Evolutionary conservation across 2,888 invertebrate genomes (phyloP), one percentile per base, ranked within the genome.

Genomic region (Sthenelais limicola): DNA sequence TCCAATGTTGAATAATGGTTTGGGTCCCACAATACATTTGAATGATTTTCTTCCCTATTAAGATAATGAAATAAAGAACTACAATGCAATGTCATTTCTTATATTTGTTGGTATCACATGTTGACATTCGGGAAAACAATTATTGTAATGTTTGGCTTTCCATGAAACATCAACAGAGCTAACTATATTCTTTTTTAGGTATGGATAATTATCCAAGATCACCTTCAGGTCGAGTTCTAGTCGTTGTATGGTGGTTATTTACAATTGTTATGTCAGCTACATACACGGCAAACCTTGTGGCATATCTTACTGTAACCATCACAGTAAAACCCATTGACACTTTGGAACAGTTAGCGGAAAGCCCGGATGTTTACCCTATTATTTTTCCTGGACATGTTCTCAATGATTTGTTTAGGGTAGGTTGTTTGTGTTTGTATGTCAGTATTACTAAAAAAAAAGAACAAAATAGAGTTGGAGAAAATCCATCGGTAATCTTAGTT

Each of bases 241-340:
- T 62, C 3, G 62, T 35, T 9, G 35, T 62, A 9, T 62, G 62
- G 62, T 62, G 62, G 62, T 24, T 62, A 28, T 62, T 62, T 43
- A 62, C 62, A 35, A 62, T 62, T 28, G 43, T 38, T 43, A 62
- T 62, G 62, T 62, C 62, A 5, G 62, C 62, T 28, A 62, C 62
- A 1, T 62, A 62, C 62, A 62, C 62, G 38, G 62, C 62, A 18
- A 62, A 62, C 38, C 38, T 62, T 35, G 62, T 62, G 21, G 62
- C 62, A 35, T 62, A 9, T 43, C 62, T 62, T 1, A 62, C 62
- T 15, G 62, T 62, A 3, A 62, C 5, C 2, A 35, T 62, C 35
- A 9, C 35, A 4, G 62, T 38, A 2, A 62, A 62, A 24, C 62
- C 62, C 62, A 62, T 62, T 43, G 24, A 24, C 24, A 62, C 62